These are phyloP conservation scores for Sebastes diaconus DNA, from an alignment of 2,797 vertebrate species.

Conservation along the genomic window DNA sequence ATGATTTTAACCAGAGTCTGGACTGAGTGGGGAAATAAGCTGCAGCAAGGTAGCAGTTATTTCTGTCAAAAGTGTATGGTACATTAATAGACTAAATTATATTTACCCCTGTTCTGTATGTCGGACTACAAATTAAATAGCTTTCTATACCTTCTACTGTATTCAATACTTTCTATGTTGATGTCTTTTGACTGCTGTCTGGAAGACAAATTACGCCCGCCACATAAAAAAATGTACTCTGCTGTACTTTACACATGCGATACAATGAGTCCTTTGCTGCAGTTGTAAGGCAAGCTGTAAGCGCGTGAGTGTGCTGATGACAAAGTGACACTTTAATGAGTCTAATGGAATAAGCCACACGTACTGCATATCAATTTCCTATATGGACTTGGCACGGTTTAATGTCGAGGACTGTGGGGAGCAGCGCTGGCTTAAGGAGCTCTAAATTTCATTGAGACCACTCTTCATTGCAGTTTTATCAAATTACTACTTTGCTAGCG, in stretches of 20 bases:
- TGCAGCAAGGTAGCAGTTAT: neutral
- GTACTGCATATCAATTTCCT: constrained; percentile 64
- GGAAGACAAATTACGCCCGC: constrained; percentile 72
- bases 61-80: neutral
- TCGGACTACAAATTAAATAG: constrained; percentile 9
- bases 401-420: constrained; percentile 33
- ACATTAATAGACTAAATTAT: constrained; percentile 16
- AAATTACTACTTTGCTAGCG: constrained; percentile 60
- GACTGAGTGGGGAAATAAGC: neutral
- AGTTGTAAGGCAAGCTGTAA: constrained; percentile 54
- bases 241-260: constrained; percentile 54
- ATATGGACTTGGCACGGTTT: constrained; percentile 48
- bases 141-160: constrained; percentile 19
- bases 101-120: neutral
- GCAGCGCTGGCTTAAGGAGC: constrained; percentile 31
- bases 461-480: constrained; percentile 64
- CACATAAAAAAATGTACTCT: constrained; percentile 47
- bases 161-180: constrained; percentile 48
- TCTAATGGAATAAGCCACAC: constrained; percentile 74
- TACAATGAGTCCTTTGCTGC: constrained; percentile 72
- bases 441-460: constrained; percentile 46
- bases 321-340: constrained; percentile 78
- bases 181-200: constrained; percentile 58
- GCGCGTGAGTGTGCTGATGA: constrained; percentile 61
- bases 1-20: constrained; percentile 36